phyloP scores from a whole-genome alignment of 2,888 invertebrate genomes.

The Drosophila lutescens region DNA sequence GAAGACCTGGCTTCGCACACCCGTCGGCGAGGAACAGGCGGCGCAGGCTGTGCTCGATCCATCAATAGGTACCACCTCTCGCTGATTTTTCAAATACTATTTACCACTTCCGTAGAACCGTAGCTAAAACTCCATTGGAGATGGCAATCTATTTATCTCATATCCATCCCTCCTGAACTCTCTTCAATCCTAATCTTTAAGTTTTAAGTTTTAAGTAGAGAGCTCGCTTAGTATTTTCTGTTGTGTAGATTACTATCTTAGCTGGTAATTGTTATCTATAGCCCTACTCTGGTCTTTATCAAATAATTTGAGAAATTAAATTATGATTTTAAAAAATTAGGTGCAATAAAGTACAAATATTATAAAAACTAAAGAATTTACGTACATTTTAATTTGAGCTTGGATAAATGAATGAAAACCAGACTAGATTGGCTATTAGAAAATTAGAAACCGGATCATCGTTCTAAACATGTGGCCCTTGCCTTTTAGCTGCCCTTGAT shows the following conservation, averaged over 20 bases:
- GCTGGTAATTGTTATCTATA: not conserved
- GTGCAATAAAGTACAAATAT: not conserved
- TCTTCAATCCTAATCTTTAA: not conserved
- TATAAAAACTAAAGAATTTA: not conserved
- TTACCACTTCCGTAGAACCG: constrained; percentile 1
- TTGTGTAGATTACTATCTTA: constrained; percentile 5
- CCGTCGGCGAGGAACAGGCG: constrained; percentile 89
- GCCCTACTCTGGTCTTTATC: not conserved
- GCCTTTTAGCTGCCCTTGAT: constrained; percentile 87
- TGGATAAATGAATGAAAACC: not conserved
- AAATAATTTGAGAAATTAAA: not conserved
- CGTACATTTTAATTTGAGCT: not conserved
- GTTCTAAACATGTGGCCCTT: not conserved
- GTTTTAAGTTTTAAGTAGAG: not conserved
- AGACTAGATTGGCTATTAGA: not conserved
- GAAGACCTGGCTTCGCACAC: constrained; percentile 90
- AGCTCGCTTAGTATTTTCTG: not conserved
- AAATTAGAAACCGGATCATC: not conserved
- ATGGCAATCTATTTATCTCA: not conserved
- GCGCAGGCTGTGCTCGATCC: constrained; percentile 89
- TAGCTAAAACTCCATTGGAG: constrained; percentile 11
- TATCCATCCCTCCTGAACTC: not conserved
- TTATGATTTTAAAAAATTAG: no score
- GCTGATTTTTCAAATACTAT: constrained; percentile 13
- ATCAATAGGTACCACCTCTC: constrained; percentile 86